These are phyloP conservation scores for Ptychochromis oligacanthus DNA, from an alignment of 2,113 vertebrate species.

Conservation along the genomic window DNA sequence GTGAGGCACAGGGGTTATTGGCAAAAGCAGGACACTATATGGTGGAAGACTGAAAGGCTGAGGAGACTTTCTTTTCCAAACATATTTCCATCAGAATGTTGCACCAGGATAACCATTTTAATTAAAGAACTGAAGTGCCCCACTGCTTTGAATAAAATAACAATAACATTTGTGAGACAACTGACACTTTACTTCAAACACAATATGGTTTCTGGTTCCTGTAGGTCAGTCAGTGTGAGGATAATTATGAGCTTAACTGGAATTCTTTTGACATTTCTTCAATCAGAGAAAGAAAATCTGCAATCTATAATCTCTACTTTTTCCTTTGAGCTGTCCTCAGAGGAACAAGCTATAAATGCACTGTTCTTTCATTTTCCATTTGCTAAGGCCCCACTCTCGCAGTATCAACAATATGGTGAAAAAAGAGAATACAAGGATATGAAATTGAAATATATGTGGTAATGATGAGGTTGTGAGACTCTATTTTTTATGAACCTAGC, in stretches of 20 bases:
- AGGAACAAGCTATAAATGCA: constrained; percentile 31
- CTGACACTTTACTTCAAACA: not conserved
- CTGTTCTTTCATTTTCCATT: not conserved
- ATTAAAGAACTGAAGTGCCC: not conserved
- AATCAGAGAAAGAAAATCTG: not conserved
- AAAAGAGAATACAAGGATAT: constrained; percentile 1
- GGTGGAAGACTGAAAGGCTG: not conserved
- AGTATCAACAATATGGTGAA: not conserved
- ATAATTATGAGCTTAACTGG: constrained; percentile 1
- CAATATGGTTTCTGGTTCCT: not conserved
- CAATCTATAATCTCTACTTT: not conserved
- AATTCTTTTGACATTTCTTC: constrained; percentile 12
- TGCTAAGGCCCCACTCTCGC: not conserved
- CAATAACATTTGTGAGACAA: not conserved
- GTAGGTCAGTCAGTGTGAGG: not conserved
- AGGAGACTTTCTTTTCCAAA: constrained; percentile 13
- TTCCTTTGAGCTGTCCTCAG: not conserved
- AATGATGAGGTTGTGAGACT: not conserved
- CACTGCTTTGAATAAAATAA: not conserved
- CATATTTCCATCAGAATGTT: not conserved
- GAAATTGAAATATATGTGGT: not conserved
- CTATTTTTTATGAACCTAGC: not conserved
- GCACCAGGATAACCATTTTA: not conserved
- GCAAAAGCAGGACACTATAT: not conserved
- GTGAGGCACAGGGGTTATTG: not conserved